These are phyloP conservation scores for Synergus gifuensis DNA, from an alignment of 2,888 invertebrate species.

Conservation along the genomic window DNA sequence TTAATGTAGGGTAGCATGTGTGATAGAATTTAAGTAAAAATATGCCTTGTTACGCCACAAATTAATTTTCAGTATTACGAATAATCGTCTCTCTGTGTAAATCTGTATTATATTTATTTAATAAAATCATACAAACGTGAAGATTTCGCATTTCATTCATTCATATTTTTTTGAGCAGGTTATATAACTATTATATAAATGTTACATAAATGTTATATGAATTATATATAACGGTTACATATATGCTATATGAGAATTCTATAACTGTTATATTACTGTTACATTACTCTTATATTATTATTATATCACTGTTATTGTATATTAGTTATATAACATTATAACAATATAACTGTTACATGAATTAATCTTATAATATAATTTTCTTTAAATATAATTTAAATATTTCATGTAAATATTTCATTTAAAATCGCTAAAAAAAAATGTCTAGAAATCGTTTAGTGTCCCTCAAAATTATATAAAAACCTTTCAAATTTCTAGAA, in stretches of 20 bases:
- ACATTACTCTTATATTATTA: too few species aligned
- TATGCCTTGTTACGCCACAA: conserved; percentile 36
- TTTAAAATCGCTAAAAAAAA: too few species aligned
- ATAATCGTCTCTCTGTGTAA: conserved; percentile 61
- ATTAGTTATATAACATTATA: not conserved
- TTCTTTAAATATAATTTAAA: too few species aligned
- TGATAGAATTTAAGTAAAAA: conserved; percentile 10
- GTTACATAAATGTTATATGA: not conserved
- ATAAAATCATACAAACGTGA: conserved; percentile 59
- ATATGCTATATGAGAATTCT: too few species aligned
- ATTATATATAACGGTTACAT: not conserved
- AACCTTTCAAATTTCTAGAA: too few species aligned
- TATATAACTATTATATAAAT: not conserved
- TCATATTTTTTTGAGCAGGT: not conserved
- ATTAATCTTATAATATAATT: too few species aligned
- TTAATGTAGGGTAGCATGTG: conserved; percentile 19
- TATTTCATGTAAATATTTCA: too few species aligned
- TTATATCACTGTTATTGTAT: too few species aligned
- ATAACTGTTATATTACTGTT: too few species aligned
- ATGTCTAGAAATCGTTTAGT: too few species aligned
- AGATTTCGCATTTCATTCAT: not conserved
- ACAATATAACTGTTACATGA: not conserved
- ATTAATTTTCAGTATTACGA: conserved; percentile 49
- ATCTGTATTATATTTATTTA: conserved; percentile 67
- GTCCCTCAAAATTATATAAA: too few species aligned